Base-by-base conservation (phyloP, 2,888 invertebrate genomes). In the Lepidocyrtinus sp. region DNA sequence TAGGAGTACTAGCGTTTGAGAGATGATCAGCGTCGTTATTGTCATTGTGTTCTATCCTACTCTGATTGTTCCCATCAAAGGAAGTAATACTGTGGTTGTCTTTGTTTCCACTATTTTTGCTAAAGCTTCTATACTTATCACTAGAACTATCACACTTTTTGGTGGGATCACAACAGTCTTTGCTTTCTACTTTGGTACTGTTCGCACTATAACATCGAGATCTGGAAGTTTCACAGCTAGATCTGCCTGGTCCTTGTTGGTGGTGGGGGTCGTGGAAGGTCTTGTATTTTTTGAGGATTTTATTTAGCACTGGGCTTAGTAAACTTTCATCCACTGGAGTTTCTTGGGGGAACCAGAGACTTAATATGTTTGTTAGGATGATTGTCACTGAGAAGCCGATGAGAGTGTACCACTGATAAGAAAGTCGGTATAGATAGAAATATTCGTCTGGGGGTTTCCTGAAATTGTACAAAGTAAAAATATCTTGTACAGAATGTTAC, bases 341-440 rank as follows among this genome's bases (percentile, higher is more conserved):
- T 24, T 79, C 72, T 71, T 86, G 84, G 2, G 85, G 86, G 59
- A 75, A 85, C 19, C 77, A 81, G 1, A 86, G 75, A 61, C 83
- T 84, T 1, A 85, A 63, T 7, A 86, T 5, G 24, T 50, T 69
- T 15, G 85, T 84, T 0, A 84, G 65, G 1, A 84, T 46, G 0
- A 87, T 62, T 5, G 87, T 87, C 1, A 87, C 68, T 1, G 85
- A 65, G 71, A 88, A 88, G 24, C 89, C 90, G 22, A 90, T 87
- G 1, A 89, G 87, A 15, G 89, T 88, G 77, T 89, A 89, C 89
- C 90, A 90, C 87, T 89, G 88, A 86, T 90, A 90, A 12, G 90
- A 90, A n/a, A 90, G 81, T 27, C 87, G 87, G 82, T 88, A 89
- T 12, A 89, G 82, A 68, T 87, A 88, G 65, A 88, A 87, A 68